Percentiles rank a stretch among this genome's conserved stretches.
phyloP scores from a whole-genome alignment of 1,140 invertebrate species.

The Drosophila sp. region DNA sequence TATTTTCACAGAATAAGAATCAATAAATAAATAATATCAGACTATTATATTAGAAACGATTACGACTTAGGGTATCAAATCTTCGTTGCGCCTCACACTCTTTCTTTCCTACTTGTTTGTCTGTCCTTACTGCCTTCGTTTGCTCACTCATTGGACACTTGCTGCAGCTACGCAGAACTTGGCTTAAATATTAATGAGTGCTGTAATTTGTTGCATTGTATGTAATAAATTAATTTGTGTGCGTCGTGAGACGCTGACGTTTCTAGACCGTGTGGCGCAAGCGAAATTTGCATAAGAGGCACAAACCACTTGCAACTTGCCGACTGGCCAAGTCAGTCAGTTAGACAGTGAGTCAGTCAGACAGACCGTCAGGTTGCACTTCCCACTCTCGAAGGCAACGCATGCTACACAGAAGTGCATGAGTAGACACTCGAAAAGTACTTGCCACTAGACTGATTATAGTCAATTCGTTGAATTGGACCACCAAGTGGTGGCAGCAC shows the following conservation, averaged over 20 bases:
- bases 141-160: slow-evolving; percentile 13
- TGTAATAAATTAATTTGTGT: slow-evolving; percentile 83
- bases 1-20: too few relatives aligned
- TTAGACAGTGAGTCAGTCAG: slow-evolving; percentile 7
- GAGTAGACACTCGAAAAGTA: slow-evolving; percentile 82
- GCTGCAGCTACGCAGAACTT: slow-evolving; percentile 51
- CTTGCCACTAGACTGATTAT: slow-evolving; percentile 83
- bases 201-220: slow-evolving; percentile 82
- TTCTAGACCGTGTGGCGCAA: slow-evolving; percentile 50
- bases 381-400: slow-evolving; percentile 29
- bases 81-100: too few relatives aligned
- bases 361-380: slow-evolving; percentile 30
- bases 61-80: too few relatives aligned
- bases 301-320: slow-evolving; percentile 73
- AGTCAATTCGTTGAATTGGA: slow-evolving; percentile 83
- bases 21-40: too few relatives aligned
- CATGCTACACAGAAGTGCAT: slow-evolving; percentile 68
- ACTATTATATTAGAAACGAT: too few relatives aligned
- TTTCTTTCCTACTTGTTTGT: background rate
- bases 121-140: slow-evolving; percentile 10
- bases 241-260: slow-evolving; percentile 56
- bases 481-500: slow-evolving; percentile 69
- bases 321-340: slow-evolving; percentile 29
- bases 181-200: slow-evolving; percentile 82
- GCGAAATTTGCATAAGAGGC: slow-evolving; percentile 65